Evolutionary conservation across 2,888 invertebrate genomes (phyloP).

Genomic region (Drosophila robusta): DNA sequence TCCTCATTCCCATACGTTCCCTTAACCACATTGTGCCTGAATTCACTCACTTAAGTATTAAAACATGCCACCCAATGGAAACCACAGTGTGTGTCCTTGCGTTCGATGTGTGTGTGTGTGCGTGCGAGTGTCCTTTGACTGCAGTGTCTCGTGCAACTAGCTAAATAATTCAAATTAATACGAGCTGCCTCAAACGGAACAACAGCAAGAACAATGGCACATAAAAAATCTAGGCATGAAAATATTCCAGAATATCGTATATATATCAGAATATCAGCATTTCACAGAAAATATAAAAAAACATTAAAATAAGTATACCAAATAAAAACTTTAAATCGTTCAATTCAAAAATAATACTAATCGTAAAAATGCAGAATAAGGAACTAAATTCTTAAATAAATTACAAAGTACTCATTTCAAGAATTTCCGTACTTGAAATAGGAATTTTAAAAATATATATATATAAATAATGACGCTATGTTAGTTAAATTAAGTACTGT

Average conservation of each 20-base stretch:
- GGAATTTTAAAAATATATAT: too few relatives aligned
- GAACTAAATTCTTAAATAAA: too few relatives aligned
- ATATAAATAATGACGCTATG: too few relatives aligned
- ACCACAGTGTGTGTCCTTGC: conserved; percentile 36
- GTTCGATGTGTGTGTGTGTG: conserved; percentile 11
- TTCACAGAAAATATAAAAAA: not conserved
- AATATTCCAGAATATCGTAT: conserved; percentile 4
- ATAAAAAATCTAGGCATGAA: not conserved
- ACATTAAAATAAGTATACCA: too few relatives aligned
- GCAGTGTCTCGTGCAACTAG: conserved; percentile 31
- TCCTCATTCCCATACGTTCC: conserved; percentile 1
- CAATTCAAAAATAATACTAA: not conserved
- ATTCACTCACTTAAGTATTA: conserved; percentile 23
- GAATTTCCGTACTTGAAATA: too few relatives aligned
- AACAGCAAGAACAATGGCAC: conserved; percentile 6
- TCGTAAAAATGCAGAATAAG: too few relatives aligned
- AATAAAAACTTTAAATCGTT: not conserved
- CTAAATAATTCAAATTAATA: conserved; percentile 54
- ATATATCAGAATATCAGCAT: not conserved
- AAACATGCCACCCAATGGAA: conserved; percentile 4
- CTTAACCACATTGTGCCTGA: not conserved
- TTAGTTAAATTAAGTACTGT: too few relatives aligned
- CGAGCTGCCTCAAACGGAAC: conserved; percentile 14
- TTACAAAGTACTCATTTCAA: too few relatives aligned
- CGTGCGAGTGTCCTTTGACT: conserved; percentile 20